Evolutionary conservation across 2,888 invertebrate species (phyloP).

Genomic region (Caenorhabditis sinica): DNA sequence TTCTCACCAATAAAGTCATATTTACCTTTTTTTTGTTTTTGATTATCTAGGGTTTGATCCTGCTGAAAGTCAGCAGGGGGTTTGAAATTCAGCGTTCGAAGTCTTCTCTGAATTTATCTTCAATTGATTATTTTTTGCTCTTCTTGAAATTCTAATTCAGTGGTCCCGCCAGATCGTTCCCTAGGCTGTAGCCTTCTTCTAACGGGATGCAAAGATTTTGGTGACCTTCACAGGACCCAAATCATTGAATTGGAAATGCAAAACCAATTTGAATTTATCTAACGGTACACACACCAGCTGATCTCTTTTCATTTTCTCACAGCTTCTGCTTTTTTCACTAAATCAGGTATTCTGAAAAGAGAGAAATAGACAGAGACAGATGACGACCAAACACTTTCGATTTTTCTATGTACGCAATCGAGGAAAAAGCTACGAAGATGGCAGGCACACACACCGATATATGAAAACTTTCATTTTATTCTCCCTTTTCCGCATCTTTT

Average conservation of each 20-base stretch:
- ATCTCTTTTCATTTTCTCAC: conserved; percentile 33
- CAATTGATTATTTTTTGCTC: no score
- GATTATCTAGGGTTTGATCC: not conserved
- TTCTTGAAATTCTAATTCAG: no score
- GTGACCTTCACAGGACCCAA: not conserved
- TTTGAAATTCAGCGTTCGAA: no score
- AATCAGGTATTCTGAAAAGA: conserved; percentile 38
- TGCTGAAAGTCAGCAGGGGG: not conserved
- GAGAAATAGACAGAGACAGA: conserved; percentile 11
- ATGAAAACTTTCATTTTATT: conserved; percentile 23
- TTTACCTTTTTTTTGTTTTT: not conserved
- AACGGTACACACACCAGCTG: conserved; percentile 27
- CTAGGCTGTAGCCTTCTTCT: no score
- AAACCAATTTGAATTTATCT: conserved; percentile 3
- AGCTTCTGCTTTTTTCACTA: conserved; percentile 27
- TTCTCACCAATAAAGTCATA: not conserved
- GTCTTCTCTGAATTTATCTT: no score
- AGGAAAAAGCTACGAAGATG: conserved; percentile 8
- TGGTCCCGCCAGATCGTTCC: no score
- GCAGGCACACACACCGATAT: conserved; percentile 30
- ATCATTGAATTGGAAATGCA: not conserved
- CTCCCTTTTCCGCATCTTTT: conserved; percentile 19
- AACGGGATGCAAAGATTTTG: no score
- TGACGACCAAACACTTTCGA: conserved; percentile 39
- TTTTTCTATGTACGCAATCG: conserved; percentile 35